Evolutionary conservation across 2,113 vertebrate species (phyloP).

Genomic region (Gavia stellata): DNA sequence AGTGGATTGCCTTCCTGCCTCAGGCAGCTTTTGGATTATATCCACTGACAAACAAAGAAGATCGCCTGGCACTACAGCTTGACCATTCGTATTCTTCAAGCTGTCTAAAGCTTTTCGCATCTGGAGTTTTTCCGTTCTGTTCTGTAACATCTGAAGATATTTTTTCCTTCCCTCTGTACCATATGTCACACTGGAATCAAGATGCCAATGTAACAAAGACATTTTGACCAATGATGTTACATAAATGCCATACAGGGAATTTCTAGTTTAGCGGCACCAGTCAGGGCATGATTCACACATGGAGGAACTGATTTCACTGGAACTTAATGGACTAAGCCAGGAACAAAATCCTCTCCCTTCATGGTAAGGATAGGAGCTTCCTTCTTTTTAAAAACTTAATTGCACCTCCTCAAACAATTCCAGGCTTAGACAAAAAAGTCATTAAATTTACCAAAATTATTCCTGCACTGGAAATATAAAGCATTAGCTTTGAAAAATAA

Average conservation of each 20-base stretch:
- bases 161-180: background rate
- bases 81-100: background rate
- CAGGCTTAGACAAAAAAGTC: background rate
- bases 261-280: background rate
- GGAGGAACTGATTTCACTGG: background rate
- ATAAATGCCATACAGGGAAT: background rate
- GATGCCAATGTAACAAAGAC: background rate
- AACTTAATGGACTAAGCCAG: background rate
- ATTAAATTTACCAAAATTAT: background rate
- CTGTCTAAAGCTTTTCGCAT: background rate
- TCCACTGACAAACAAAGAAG: conserved; percentile 24
- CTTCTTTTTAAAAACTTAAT: background rate
- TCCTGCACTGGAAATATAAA: background rate
- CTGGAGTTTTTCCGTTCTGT: conserved; percentile 2
- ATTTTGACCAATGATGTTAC: background rate
- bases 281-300: background rate
- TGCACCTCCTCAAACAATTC: background rate
- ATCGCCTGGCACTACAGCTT: background rate
- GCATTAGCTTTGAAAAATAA: background rate
- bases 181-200: background rate
- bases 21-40: conserved; percentile 7
- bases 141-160: background rate
- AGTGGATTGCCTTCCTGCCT: conserved; percentile 18
- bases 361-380: background rate
- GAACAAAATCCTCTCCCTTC: background rate